Base-by-base conservation (phyloP, 2,113 vertebrate species). In the Progne subis region DNA sequence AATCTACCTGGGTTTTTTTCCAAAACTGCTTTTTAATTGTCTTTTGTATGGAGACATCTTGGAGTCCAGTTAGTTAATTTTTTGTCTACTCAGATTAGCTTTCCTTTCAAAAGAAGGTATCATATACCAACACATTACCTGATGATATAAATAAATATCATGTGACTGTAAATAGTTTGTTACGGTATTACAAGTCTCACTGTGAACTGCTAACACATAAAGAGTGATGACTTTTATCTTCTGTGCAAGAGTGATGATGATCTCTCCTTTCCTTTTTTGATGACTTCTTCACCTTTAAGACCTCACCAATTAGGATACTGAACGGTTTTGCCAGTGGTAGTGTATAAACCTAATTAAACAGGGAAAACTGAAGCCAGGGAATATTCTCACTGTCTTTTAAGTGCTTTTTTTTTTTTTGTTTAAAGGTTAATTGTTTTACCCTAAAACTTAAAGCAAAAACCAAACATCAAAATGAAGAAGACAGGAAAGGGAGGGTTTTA, bases 371-470 rank as follows among this genome's bases (percentile, higher is more conserved):
- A 86, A 83, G 10, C 21, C 18, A 53, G 4, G 6, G 12, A 77
- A 64, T 44, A n/a, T 32, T 28, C 23, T 64, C 26, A 24, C 49
- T 71, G 43, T 68, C 39, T 82, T 88, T 76, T 80, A 86, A 94
- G 26, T 24, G 11, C n/a, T 37, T 9, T 37, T 37, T 37, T 37
- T 37, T 37, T 37, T 37, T 39, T 61, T 61, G 19, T 80, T 86
- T 59, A 72, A n/a, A 80, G 76, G 87, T 94, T 95, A 96, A 95
- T 60, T 91, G 63, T 76, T 94, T 91, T 92, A 88, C 49, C 44
- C 49, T 88, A 46, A 79, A 84, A 63, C 19, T 43, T 88, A 59
- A 68, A 68, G 41, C 6, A 91, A 82, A 91, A 76, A 28, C 57
- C 83, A 91, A 91, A 77, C 50, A 72, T 91, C 57, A 86, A 92